These are phyloP conservation scores for Drosophila baimaii DNA, from an alignment of 1,140 invertebrate species.

Conservation along the genomic window DNA sequence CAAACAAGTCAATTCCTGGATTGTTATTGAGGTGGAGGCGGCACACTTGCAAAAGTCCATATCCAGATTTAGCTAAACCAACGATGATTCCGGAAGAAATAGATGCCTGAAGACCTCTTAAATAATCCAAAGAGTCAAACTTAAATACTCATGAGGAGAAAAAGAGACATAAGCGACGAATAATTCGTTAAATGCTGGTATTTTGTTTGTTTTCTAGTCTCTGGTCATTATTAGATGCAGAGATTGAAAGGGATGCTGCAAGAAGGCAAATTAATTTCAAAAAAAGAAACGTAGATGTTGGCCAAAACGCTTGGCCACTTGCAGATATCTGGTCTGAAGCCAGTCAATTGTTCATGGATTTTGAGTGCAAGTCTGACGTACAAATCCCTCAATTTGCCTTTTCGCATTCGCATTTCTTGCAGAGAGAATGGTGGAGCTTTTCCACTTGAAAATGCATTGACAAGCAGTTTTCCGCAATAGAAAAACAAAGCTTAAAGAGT, in stretches of 20 bases:
- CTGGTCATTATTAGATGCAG: too few relatives aligned
- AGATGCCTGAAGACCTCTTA: not conserved
- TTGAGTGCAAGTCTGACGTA: not conserved
- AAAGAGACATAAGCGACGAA: not conserved
- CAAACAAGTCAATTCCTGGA: conserved; percentile 72
- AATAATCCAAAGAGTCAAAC: conserved; percentile 3
- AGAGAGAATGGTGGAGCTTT: not conserved
- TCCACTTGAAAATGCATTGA: conserved; percentile 27
- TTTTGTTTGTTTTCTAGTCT: not conserved
- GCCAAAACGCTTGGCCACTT: conserved; percentile 2
- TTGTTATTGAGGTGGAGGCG: conserved; percentile 16
- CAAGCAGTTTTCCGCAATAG: not conserved
- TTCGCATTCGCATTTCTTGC: not conserved
- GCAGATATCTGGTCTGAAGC: conserved; percentile 1
- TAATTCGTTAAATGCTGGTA: not conserved
- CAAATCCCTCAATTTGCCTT: conserved; percentile 13
- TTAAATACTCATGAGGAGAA: not conserved
- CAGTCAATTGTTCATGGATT: conserved; percentile 18
- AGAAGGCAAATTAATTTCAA: conserved; percentile 10
- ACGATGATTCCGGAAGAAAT: not conserved
- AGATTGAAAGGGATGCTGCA: not conserved
- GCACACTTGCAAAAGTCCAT: conserved; percentile 7
- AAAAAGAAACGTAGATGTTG: not conserved
- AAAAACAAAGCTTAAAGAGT: conserved; percentile 14
- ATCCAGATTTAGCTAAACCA: conserved; percentile 20